These are phyloP conservation scores for Tetragonula carbonaria DNA, from an alignment of 2,888 invertebrate genomes.

Conservation along the genomic window DNA sequence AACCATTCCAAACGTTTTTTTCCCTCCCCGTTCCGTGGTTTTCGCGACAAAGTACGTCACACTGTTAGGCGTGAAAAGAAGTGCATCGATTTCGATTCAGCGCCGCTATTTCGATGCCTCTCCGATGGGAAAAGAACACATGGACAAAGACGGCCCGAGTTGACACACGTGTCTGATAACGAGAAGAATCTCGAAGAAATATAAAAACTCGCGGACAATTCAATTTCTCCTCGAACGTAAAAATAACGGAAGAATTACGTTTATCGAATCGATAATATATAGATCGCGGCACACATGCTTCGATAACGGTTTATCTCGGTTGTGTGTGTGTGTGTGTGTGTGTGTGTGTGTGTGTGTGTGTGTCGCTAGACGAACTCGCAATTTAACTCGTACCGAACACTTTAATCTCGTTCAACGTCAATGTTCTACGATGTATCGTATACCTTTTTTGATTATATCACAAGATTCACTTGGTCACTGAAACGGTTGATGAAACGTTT, in stretches of 20 bases:
- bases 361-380: conserved; percentile 21
- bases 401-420: conserved; percentile 10
- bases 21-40: not conserved
- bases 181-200: not conserved
- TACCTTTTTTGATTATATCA: not conserved
- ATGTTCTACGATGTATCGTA: not conserved
- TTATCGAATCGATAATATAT: conserved; percentile 52
- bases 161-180: conserved; percentile 35
- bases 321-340: conserved; percentile 8
- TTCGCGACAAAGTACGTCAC: conserved; percentile 21
- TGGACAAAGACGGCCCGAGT: not conserved
- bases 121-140: not conserved
- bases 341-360: conserved; percentile 15
- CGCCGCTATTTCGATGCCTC: not conserved
- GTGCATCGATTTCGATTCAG: conserved; percentile 16
- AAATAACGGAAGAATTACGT: conserved; percentile 53
- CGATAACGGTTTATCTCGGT: conserved; percentile 56
- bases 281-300: conserved; percentile 53
- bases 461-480: conserved; percentile 28
- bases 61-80: conserved; percentile 18
- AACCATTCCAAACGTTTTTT: conserved; percentile 55
- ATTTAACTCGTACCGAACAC: conserved; percentile 12
- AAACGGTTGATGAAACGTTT: not conserved
- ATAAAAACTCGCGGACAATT: conserved; percentile 27
- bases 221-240: conserved; percentile 29